Base-by-base conservation (phyloP, 30 jellyfish, hydroid and myxozoan species). In the Haliclystus octoradiatus region DNA sequence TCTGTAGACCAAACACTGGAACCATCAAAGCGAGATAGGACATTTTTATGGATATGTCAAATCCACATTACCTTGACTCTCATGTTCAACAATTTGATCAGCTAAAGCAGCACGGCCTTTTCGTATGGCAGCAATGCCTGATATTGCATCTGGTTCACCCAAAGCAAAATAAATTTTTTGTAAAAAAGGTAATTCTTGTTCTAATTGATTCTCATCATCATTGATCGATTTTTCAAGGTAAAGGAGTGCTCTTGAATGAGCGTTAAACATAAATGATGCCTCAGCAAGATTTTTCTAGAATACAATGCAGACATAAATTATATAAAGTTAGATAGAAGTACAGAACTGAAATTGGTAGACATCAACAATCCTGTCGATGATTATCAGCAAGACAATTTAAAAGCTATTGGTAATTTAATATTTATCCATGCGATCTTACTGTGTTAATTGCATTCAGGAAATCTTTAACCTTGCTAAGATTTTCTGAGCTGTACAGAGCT, bases 61-160 rank as follows among this genome's bases (percentile, higher is more conserved):
- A 47, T 9, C 13, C 60, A 9, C 26, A 65, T 33, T 33, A 84
- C 96, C 96, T 32, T 92, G 73, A 28, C 94, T 76, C 33, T 79
- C 94, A 50, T 85, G 96, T 47, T 85, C 86, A 31, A 79, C 28
- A 15, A 85, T 85, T 53, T 85, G 94, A 63, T 78, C 96, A 32
- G 73, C 46, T 61, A 85, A 62, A 12, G 85, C 32, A 1, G 81
- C 78, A 1, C 51, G 69, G 33, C 75, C 83, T 33, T 73, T 72
- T 28, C 96, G 40, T n/a, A 82, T 77, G 23, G 94, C 96, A 63
- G 96, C 82, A 33, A 85, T 71, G 0, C 96, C 96, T 46, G 73
- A 46, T 24, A 85, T 79, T 3, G 92, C 96, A 47, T 85, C 96
- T 19, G 96, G 94, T 65, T 85, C 96, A 62, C 79, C 88, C 52